Evolutionary conservation across 2,113 vertebrate species (phyloP), one percentile per base, ranked within the genome.

Genomic region (Podarcis cretensis): DNA sequence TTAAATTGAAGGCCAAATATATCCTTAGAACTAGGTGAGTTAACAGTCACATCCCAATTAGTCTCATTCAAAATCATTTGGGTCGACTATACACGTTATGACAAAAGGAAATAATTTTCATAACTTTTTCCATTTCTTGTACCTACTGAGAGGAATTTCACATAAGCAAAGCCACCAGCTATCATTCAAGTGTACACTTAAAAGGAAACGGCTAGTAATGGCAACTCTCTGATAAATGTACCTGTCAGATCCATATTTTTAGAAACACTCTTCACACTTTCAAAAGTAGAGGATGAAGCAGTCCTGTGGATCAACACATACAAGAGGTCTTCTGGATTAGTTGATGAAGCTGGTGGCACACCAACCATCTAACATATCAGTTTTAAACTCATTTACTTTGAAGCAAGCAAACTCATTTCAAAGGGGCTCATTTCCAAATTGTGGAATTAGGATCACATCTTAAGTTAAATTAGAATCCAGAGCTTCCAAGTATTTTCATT

Each of bases 21-120:
- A 90, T 59, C 90, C 89, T 78, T 92, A 66, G 86, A 93, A 84
- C 87, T 77, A 54, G 88, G 90, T 30, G 59, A 23, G 27, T 30
- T 21, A 88, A 86, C 92, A 76, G 85, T 79, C 88, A 87, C 54
- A 71, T 27, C 78, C 82, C 77, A 78, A 79, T 75, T 32, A 37
- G 87, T 76, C 73, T 84, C 1, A 84, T 13, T 74, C 9, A n/a
- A 16, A 23, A 78, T 37, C 48, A 43, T 85, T 1, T 0, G 75
- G 65, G 82, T 83, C 23, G 20, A 48, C 71, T 5, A 75, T 65
- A 66, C 57, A 48, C 18, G n/a, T 27, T 87, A 35, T 27, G 48
- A 73, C 16, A 73, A 59, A 23, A 59, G 13, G 8, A 71, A 16
- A 6, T 16, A 5, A 35, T 35, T 48, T 75, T 76, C 30, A 75